A percentile compares a stretch with the other conserved stretches of the same genome.
These are phyloP conservation scores for Myanophis thanlyinensis DNA, from an alignment of 2,113 vertebrate species.

Conservation along the genomic window DNA sequence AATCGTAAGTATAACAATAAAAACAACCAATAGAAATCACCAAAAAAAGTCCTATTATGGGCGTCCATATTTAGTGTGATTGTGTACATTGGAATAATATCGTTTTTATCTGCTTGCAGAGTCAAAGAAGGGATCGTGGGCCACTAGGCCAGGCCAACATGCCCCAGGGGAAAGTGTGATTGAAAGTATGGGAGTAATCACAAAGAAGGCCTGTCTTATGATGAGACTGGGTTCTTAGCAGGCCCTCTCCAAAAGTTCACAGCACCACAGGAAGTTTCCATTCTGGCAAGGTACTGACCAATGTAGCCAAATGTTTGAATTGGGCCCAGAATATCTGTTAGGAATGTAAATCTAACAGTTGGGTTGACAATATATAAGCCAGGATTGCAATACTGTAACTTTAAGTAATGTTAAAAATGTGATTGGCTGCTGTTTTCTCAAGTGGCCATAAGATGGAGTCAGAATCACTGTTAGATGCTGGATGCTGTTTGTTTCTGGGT, in stretches of 20 bases:
- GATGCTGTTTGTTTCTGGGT: too few species aligned
- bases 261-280: background rate
- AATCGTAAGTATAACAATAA: background rate
- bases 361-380: too few species aligned
- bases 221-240: background rate
- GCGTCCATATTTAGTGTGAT: background rate
- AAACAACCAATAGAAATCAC: background rate
- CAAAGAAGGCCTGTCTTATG: background rate
- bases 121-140: background rate
- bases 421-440: too few species aligned
- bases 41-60: background rate
- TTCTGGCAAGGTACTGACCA: background rate
- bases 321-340: background rate
- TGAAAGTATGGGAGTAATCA: background rate
- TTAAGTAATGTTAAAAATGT: too few species aligned
- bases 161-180: background rate
- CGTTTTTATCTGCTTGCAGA: background rate
- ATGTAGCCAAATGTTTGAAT: background rate
- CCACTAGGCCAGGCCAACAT: too few species aligned
- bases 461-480: too few species aligned
- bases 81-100: background rate
- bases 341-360: too few species aligned
- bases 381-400: too few species aligned
- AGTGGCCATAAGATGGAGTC: too few species aligned
- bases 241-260: background rate